A percentile compares a stretch with the other conserved stretches of the same genome.
Evolutionary conservation across 2,888 invertebrate species (phyloP).

Genomic region (Calameuta pallipes): DNA sequence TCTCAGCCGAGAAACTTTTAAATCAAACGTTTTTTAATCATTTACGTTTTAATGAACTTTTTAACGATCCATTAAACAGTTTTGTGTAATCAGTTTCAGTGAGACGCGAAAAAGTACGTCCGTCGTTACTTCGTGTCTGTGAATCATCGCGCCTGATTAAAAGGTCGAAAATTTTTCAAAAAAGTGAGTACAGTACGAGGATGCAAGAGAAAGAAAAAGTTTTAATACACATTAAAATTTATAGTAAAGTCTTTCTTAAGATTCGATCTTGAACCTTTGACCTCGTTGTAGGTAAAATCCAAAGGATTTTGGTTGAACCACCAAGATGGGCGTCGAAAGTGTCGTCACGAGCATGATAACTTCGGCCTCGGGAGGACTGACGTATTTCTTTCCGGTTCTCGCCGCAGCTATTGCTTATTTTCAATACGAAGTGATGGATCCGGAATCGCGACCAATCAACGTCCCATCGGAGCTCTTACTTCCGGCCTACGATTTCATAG

Average conservation of each 20-base stretch:
- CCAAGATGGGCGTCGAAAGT: slow-evolving; percentile 54
- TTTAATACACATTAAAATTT: too few species aligned
- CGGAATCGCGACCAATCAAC: slow-evolving; percentile 83
- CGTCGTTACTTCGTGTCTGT: background rate
- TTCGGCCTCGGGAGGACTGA: slow-evolving; percentile 74
- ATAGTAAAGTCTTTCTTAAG: background rate
- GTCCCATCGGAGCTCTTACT: slow-evolving; percentile 74
- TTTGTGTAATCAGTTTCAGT: background rate
- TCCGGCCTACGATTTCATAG: slow-evolving; percentile 84
- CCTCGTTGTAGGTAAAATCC: slow-evolving; percentile 4
- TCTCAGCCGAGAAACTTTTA: background rate
- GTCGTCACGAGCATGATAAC: slow-evolving; percentile 48
- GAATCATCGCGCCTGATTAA: background rate
- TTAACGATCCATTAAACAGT: background rate
- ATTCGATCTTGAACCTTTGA: background rate
- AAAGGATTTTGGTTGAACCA: background rate
- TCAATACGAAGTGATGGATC: slow-evolving; percentile 86
- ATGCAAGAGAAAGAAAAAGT: background rate
- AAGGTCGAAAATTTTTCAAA: background rate
- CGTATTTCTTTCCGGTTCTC: slow-evolving; percentile 86
- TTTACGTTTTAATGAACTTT: background rate
- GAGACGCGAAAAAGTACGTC: background rate
- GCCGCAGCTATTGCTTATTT: slow-evolving; percentile 89
- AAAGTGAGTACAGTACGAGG: background rate
- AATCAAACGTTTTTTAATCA: background rate